Base-by-base conservation (phyloP, 2,888 invertebrate genomes). In the Oscheius sp. region DNA sequence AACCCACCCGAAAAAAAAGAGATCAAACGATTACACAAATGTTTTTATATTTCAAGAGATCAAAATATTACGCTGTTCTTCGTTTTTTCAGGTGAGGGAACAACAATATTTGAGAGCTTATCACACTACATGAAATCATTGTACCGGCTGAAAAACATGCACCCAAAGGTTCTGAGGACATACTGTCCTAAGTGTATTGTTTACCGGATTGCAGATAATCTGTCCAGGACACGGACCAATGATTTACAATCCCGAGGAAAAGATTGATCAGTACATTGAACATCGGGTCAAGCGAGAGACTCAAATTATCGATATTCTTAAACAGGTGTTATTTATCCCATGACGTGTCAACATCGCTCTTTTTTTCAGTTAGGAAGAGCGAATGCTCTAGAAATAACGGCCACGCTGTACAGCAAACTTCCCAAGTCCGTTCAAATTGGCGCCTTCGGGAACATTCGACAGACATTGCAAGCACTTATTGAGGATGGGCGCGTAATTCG, bases 41-140 rank as follows among this genome's bases (percentile, higher is more conserved):
- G 35, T 35, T 35, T 35, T 6, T 35, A 35, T 35, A 3, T 35
- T 35, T 35, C 35, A 35, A 35, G n/a, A n/a, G 35, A 35, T 35
- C 35, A 35, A 6, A 35, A 35, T 35, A 35, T 35, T 35, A 35
- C 35, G 35, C 35, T 35, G 35, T 6, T 35, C 35, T 35, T 35
- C 35, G 35, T 35, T 35, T n/a, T n/a, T 27, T 55, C 21, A 69
- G 69, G 69, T 9, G 82, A 82, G 89, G 94, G 96, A 0, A 95
- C 96, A 0, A 93, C 95, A 0, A 93, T 96, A 0, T 98, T 99
- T 90, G 96, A 97, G 90, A 95, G 97, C 88, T 91, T 98, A 6
- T 92, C 92, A 85, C 93, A 93, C 69, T 99, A 98, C 87, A 94
- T 99, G 93, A 91, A 92, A 35, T 95, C 96, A 25, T 91, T 99